Conservation (phyloP, 2,888 invertebrate species). For the Falcaria lacertinaria region DNA sequence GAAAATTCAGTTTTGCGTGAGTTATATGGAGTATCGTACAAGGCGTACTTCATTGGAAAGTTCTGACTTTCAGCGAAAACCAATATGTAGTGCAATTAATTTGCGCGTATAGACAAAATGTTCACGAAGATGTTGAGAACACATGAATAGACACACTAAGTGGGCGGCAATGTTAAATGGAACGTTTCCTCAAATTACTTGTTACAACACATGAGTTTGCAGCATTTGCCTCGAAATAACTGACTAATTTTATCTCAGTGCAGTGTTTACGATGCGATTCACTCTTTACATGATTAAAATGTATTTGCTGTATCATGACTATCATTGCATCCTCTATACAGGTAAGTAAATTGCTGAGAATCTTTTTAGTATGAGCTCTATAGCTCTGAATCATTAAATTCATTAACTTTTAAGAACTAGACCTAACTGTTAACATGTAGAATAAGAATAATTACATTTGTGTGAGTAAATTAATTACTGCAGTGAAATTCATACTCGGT, state of each 20-base stretch:
- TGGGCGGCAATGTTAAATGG: conserved; percentile 44
- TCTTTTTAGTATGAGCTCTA: no score
- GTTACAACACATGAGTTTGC: conserved; percentile 44
- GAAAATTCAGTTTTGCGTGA: no score
- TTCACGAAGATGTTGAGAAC: conserved; percentile 41
- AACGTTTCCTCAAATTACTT: conserved; percentile 61
- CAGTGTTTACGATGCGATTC: conserved; percentile 31
- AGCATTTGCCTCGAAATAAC: conserved; percentile 51
- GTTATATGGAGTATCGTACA: no score
- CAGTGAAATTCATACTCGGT: conserved; percentile 11
- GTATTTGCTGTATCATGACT: no score
- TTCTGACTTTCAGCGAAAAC: not conserved
- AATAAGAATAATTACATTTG: not conserved
- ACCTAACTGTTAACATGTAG: no score
- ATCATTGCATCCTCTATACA: no score
- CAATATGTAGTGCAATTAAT: conserved; percentile 23
- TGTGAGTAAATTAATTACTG: conserved; percentile 6
- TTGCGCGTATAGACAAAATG: conserved; percentile 28
- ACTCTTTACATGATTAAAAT: conserved; percentile 20
- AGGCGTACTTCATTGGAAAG: no score
- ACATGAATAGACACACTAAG: conserved; percentile 21
- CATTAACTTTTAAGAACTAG: no score
- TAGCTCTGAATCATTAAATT: no score
- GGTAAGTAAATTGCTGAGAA: no score
- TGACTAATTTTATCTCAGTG: conserved; percentile 49